Evolutionary conservation across 2,113 vertebrate species (phyloP).

Genomic region (Strigops habroptila): DNA sequence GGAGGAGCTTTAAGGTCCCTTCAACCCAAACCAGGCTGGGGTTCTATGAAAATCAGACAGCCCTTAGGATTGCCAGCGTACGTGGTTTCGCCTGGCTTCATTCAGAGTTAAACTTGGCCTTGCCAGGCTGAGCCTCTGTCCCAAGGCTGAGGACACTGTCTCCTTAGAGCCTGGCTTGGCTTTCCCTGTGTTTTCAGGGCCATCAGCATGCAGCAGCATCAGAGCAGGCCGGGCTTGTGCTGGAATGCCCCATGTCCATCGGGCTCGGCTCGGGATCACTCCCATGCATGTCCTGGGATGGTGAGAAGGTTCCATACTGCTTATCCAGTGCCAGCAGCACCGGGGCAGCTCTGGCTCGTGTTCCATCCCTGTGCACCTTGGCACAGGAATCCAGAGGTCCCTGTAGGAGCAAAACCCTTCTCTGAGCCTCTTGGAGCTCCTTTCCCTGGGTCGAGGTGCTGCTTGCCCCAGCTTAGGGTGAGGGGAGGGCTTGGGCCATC

Average conservation of each 20-base stretch:
- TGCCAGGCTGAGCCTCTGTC: not conserved
- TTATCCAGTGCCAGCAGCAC: not conserved
- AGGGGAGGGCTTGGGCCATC: not conserved
- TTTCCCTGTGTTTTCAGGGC: not conserved
- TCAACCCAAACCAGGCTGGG: not conserved
- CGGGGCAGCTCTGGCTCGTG: rapidly evolving
- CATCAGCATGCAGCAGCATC: not conserved
- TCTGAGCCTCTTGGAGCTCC: not conserved
- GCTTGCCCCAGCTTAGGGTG: not conserved
- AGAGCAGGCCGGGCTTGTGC: not conserved
- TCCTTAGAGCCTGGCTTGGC: not conserved
- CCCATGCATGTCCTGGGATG: not conserved
- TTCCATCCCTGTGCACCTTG: rapidly evolving
- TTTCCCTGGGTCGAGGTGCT: rapidly evolving
- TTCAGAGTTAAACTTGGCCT: rapidly evolving
- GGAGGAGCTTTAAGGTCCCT: not conserved
- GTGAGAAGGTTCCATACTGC: not conserved
- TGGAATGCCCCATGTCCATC: rapidly evolving
- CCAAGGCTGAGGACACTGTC: not conserved
- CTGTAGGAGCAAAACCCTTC: not conserved
- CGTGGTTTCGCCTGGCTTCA: not conserved
- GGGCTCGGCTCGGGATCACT: not conserved
- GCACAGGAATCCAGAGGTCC: not conserved
- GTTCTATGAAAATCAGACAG: not conserved
- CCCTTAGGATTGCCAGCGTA: not conserved